A percentile compares a stretch with the other conserved stretches of the same genome.
Conservation (phyloP, 2,113 vertebrate genomes). For the Aptenodytes patagonicus region DNA sequence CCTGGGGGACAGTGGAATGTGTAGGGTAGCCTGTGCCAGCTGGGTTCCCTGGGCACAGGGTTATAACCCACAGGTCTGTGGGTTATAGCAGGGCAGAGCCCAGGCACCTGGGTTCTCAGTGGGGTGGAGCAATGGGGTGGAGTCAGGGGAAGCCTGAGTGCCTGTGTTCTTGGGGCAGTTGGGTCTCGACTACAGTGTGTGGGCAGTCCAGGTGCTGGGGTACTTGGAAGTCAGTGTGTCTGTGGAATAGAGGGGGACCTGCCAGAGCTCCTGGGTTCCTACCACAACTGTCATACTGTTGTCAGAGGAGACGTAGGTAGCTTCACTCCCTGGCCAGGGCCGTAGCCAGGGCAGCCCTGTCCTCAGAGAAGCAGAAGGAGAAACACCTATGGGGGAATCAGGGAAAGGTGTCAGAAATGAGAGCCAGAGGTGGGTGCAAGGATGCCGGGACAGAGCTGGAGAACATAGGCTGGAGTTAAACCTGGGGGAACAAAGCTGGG, state of each 20-base stretch:
- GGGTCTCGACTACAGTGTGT: neutral
- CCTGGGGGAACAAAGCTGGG: neutral
- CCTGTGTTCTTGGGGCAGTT: neutral
- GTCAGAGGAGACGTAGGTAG: neutral
- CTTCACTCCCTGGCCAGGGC: neutral
- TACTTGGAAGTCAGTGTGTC: neutral
- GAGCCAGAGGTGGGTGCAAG: neutral
- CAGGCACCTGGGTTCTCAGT: neutral
- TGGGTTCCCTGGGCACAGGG: neutral
- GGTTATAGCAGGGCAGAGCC: neutral
- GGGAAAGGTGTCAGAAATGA: neutral
- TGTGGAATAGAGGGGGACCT: neutral
- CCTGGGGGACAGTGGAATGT: neutral
- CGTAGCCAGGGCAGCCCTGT: neutral
- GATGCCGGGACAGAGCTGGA: neutral
- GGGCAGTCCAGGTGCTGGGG: neutral
- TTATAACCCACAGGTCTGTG: neutral
- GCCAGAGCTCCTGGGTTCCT: neutral
- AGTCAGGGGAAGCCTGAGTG: neutral
- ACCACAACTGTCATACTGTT: neutral
- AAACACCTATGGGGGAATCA: neutral
- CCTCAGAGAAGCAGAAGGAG: neutral
- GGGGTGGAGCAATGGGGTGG: neutral
- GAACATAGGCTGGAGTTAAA: neutral
- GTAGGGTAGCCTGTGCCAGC: too few species aligned